These are phyloP conservation scores for Marcusenius ussheri DNA, from an alignment of 2,113 vertebrate genomes.

Conservation along the genomic window DNA sequence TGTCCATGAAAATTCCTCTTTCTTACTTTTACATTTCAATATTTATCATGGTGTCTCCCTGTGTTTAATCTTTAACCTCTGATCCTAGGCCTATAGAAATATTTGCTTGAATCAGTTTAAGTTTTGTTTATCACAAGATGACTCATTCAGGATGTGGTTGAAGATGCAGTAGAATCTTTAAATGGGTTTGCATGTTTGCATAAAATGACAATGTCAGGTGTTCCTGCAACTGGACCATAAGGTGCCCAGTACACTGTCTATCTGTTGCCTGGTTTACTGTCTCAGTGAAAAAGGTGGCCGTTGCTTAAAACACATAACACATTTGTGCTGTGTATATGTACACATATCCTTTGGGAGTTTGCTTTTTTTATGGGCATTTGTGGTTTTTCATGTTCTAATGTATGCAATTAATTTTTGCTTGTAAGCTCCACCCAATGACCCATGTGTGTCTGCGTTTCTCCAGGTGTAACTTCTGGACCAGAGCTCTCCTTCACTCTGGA, in stretches of 20 bases:
- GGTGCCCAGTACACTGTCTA: neutral
- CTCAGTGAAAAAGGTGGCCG: neutral
- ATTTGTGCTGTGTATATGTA: neutral
- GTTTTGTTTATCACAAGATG: neutral
- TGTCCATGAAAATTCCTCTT: neutral
- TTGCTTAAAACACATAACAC: neutral
- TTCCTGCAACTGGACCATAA: neutral
- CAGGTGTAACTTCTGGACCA: conserved; percentile 69
- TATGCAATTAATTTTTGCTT: neutral
- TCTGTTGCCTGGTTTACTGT: neutral
- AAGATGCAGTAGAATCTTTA: neutral
- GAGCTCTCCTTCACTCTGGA: conserved; percentile 87
- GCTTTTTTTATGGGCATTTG: neutral
- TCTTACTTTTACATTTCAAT: neutral
- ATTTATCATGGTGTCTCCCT: neutral
- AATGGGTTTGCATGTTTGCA: neutral
- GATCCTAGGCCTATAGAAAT: neutral
- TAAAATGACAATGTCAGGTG: neutral
- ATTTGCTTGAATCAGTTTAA: neutral
- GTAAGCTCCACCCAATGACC: neutral
- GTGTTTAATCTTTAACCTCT: neutral
- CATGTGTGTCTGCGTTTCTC: conserved; percentile 14
- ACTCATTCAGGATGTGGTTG: neutral
- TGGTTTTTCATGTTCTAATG: neutral
- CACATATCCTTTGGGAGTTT: neutral